phyloP scores from a whole-genome alignment of 2,888 invertebrate species.

The Acleris emargana region DNA sequence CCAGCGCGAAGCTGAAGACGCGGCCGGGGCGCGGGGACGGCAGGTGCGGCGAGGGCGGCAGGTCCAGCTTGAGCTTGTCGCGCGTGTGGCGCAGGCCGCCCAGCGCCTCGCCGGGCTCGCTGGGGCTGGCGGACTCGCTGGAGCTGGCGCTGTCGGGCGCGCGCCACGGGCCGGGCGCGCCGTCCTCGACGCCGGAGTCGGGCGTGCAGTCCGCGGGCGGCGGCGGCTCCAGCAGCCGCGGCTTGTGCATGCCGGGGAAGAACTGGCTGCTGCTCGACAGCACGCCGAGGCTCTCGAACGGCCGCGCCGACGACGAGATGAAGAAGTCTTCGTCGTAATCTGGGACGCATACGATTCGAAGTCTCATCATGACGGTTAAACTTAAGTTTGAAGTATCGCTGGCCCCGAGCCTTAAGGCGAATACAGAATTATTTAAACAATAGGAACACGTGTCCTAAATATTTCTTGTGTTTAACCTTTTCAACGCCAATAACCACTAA shows the following conservation, averaged over 20 bases:
- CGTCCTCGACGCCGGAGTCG: slow-evolving; percentile 85
- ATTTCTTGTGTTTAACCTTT: no score
- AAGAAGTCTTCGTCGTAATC: slow-evolving; percentile 88
- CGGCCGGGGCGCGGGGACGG: slow-evolving; percentile 70
- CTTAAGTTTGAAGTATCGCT: no score
- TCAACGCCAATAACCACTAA: no score
- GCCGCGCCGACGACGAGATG: slow-evolving; percentile 88
- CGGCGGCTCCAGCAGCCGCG: slow-evolving; percentile 52
- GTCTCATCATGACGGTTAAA: background rate
- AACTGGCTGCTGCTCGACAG: slow-evolving; percentile 86
- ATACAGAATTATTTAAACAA: no score
- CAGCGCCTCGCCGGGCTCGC: slow-evolving; percentile 76
- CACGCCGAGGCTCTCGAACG: slow-evolving; percentile 86
- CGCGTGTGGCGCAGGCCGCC: slow-evolving; percentile 89
- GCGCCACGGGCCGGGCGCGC: slow-evolving; percentile 74
- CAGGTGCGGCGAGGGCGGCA: slow-evolving; percentile 83
- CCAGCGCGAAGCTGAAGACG: slow-evolving; percentile 74
- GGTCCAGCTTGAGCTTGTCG: slow-evolving; percentile 87
- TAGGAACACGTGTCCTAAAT: no score
- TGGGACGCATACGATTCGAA: slow-evolving; percentile 43
- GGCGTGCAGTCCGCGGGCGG: slow-evolving; percentile 66
- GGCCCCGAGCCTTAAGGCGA: no score
- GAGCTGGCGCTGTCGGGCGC: slow-evolving; percentile 70
- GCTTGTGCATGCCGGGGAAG: slow-evolving; percentile 86
- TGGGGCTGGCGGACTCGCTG: slow-evolving; percentile 74